Conservation (phyloP, 2,888 invertebrate species). For the Esperia sulphurella region DNA sequence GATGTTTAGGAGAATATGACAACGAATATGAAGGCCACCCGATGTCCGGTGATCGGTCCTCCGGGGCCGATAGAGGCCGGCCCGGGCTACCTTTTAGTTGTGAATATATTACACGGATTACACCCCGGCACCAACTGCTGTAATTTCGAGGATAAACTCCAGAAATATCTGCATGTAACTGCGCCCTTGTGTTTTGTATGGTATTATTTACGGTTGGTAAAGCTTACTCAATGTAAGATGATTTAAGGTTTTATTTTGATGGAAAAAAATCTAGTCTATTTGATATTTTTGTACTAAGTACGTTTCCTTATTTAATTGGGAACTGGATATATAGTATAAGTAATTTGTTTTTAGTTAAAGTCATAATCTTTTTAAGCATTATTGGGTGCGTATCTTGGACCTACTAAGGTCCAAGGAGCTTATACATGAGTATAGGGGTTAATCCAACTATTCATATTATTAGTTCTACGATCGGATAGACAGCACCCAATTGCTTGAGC, state of each 20-base stretch:
- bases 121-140: conserved; percentile 43
- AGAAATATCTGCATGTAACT: conserved; percentile 50
- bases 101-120: conserved; percentile 72
- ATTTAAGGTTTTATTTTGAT: neutral
- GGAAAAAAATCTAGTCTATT: neutral
- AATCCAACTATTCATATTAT: no score
- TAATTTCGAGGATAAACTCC: conserved; percentile 61
- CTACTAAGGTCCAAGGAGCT: no score
- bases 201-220: neutral
- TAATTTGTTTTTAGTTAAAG: no score
- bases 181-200: conserved; percentile 37
- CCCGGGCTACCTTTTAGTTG: conserved; percentile 66
- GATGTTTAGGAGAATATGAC: conserved; percentile 20
- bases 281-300: no score
- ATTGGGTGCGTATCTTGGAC: no score
- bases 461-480: no score
- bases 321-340: no score
- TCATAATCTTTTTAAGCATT: no score
- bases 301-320: no score
- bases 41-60: conserved; percentile 53
- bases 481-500: no score
- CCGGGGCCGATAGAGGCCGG: conserved; percentile 44
- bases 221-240: neutral
- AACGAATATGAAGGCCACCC: conserved; percentile 46
- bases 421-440: no score